Evolutionary conservation across 35 echinoderm and acorn worm genomes (phyloP).

Genomic region (Patiria miniata): DNA sequence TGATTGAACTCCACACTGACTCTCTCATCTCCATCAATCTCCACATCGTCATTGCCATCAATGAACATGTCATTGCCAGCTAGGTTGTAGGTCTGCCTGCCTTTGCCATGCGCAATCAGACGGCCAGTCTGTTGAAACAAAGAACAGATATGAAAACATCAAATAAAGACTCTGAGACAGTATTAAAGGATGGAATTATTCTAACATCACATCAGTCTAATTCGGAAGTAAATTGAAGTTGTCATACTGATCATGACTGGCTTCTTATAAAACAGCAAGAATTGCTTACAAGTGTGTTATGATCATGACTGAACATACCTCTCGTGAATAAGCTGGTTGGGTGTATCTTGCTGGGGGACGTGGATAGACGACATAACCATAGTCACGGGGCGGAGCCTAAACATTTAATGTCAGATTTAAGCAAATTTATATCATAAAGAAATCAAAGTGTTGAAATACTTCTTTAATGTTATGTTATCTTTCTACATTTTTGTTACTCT

Average conservation of each 20-base stretch:
- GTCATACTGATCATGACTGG: no score
- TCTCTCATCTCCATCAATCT: neutral
- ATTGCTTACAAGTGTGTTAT: no score
- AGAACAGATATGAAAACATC: neutral
- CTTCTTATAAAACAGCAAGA: no score
- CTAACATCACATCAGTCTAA: no score
- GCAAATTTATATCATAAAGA: neutral
- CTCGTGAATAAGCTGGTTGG: no score
- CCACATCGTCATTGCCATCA: neutral
- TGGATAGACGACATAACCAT: neutral
- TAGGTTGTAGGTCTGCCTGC: neutral
- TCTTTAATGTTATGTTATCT: no score
- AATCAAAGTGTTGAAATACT: no score
- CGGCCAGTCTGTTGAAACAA: neutral
- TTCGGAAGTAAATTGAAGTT: no score
- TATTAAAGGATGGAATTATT: no score
- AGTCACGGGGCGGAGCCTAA: neutral
- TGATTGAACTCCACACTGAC: constrained; percentile 4
- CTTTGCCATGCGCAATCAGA: constrained; percentile 6
- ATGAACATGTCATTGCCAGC: neutral
- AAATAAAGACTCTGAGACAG: neutral
- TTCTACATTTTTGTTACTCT: no score
- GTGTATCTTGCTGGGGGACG: no score
- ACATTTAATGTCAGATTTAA: neutral
- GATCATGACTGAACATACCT: no score